Evolutionary conservation across 1,140 invertebrate species (phyloP).

Genomic region (Pseudomyrmex flavicornis): DNA sequence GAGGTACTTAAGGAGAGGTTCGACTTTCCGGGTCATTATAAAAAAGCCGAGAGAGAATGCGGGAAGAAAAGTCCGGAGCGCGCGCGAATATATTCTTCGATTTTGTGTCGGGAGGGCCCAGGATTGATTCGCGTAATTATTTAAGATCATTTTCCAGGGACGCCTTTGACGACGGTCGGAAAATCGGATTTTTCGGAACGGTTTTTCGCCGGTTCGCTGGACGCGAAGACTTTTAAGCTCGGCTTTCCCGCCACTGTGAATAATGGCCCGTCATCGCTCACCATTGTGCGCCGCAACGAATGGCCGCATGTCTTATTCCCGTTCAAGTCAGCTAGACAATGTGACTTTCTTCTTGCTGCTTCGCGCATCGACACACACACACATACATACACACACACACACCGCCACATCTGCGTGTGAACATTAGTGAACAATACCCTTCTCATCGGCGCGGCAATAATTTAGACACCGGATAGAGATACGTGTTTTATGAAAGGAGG

Average conservation of each 20-base stretch:
- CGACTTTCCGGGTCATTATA: background rate
- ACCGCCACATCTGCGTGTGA: too few species aligned
- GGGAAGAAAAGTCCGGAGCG: background rate
- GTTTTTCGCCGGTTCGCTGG: slow-evolving; percentile 45
- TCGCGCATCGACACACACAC: slow-evolving; percentile 2
- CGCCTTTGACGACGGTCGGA: background rate
- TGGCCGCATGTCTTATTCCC: slow-evolving; percentile 57
- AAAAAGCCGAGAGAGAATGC: background rate
- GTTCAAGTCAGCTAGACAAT: slow-evolving; percentile 54
- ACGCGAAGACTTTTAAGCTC: slow-evolving; percentile 35
- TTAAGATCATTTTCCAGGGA: slow-evolving; percentile 40
- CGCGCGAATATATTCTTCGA: slow-evolving; percentile 11
- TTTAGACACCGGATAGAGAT: slow-evolving; percentile 40
- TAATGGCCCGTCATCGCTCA: slow-evolving; percentile 67
- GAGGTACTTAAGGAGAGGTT: too few species aligned
- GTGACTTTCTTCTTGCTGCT: slow-evolving; percentile 59
- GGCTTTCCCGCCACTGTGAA: slow-evolving; percentile 48
- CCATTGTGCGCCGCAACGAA: slow-evolving; percentile 52
- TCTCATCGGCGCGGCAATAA: slow-evolving; percentile 61
- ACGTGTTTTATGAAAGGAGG: slow-evolving; percentile 23
- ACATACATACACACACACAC: too few species aligned
- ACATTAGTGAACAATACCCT: slow-evolving; percentile 53
- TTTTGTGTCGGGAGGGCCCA: slow-evolving; percentile 16
- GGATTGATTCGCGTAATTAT: slow-evolving; percentile 62
- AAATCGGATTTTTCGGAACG: slow-evolving; percentile 46